A percentile compares a stretch with the other conserved stretches of the same genome.
phyloP scores from a whole-genome alignment of 2,888 invertebrate species.

The Cantharis nigra region DNA sequence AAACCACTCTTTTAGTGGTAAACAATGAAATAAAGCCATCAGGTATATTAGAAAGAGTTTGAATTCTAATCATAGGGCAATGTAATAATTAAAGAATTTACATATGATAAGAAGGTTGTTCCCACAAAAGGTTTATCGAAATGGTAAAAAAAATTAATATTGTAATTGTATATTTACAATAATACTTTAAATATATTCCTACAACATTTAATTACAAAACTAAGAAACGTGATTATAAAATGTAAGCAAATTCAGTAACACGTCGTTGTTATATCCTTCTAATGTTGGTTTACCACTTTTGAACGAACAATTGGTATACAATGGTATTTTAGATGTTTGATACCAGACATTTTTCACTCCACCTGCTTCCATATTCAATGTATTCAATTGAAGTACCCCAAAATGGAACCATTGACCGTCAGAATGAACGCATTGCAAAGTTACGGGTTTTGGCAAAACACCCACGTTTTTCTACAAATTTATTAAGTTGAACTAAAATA shows the following conservation, averaged over 20 bases:
- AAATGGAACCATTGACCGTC: slow-evolving; percentile 80
- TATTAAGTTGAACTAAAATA: neutral
- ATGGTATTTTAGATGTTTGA: slow-evolving; percentile 64
- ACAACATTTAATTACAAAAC: neutral
- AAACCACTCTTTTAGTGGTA: no score
- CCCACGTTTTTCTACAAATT: slow-evolving; percentile 61
- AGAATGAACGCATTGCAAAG: slow-evolving; percentile 81
- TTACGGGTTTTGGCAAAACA: slow-evolving; percentile 75
- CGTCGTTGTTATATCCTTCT: slow-evolving; percentile 77
- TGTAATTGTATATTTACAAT: neutral
- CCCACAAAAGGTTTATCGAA: no score
- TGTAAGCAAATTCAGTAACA: slow-evolving; percentile 76
- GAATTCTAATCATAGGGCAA: no score
- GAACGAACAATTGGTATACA: slow-evolving; percentile 71
- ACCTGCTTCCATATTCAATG: slow-evolving; percentile 67
- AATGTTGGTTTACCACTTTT: slow-evolving; percentile 67
- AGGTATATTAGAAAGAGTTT: neutral
- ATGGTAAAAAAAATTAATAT: neutral
- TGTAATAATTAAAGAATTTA: no score
- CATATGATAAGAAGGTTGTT: no score
- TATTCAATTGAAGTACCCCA: slow-evolving; percentile 83
- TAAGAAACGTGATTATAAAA: slow-evolving; percentile 72
- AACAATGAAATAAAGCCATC: no score
- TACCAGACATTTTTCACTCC: slow-evolving; percentile 81
- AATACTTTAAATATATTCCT: neutral